Evolutionary conservation across 2,113 vertebrate genomes (phyloP).

Genomic region (Podiceps cristatus): DNA sequence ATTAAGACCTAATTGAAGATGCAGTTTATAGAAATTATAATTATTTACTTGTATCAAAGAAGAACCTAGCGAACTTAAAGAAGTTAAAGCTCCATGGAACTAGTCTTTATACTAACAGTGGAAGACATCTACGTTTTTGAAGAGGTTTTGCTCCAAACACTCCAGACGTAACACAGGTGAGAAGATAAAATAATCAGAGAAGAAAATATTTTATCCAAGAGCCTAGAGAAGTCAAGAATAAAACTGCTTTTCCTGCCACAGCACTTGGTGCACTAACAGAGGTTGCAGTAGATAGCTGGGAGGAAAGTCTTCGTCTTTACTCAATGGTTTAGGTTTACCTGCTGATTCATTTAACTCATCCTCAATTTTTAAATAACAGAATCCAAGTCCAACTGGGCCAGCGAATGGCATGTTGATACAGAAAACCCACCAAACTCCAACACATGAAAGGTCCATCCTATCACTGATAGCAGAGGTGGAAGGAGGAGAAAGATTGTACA

Average conservation of each 20-base stretch:
- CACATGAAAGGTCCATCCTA: background rate
- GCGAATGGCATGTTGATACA: background rate
- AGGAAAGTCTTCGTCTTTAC: background rate
- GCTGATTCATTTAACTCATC: background rate
- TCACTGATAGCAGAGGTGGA: background rate
- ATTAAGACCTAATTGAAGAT: background rate
- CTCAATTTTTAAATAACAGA: background rate
- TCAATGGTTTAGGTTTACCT: background rate
- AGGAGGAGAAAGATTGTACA: background rate
- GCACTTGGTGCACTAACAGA: background rate
- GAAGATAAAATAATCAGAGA: background rate
- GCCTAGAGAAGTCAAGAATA: background rate
- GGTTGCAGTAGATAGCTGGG: rapidly evolving
- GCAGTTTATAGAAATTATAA: background rate
- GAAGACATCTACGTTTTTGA: background rate
- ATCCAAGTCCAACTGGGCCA: background rate
- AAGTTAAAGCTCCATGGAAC: background rate
- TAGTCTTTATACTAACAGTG: background rate
- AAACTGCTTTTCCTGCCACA: background rate
- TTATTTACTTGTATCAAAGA: background rate
- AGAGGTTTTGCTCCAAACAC: background rate
- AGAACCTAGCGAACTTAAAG: background rate
- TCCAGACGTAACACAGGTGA: background rate
- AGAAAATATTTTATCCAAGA: background rate
- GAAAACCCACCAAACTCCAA: background rate